A percentile compares a stretch with the other conserved stretches of the same genome.
phyloP scores from a whole-genome alignment of 2,797 vertebrate species.

The Sebastes taczanowskii region DNA sequence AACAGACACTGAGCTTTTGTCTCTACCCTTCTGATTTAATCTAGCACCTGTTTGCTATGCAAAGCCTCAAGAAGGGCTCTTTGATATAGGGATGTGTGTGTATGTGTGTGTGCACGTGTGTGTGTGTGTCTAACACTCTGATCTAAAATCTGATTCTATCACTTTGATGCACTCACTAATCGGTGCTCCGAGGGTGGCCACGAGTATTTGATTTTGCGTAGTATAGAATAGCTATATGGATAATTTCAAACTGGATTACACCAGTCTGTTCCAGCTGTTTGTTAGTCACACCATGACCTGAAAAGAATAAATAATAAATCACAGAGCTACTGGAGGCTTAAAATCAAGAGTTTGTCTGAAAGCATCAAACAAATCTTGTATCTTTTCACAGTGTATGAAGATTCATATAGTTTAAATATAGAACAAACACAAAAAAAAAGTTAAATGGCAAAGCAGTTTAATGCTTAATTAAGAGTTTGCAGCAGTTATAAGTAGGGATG shows the following conservation, averaged over 20 bases:
- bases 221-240: conserved; percentile 19
- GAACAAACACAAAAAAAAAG: background rate
- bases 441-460: background rate
- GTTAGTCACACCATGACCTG: conserved; percentile 26
- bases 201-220: conserved; percentile 33
- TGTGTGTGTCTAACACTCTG: conserved; percentile 29
- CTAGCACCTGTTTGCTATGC: conserved; percentile 79
- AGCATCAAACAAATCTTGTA: background rate
- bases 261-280: conserved; percentile 31
- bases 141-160: conserved; percentile 59
- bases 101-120: background rate
- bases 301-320: conserved; percentile 39
- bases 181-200: conserved; percentile 47
- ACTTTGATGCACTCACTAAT: conserved; percentile 51
- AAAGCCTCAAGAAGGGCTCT: conserved; percentile 75
- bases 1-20: conserved; percentile 77
- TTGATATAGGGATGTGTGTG: conserved; percentile 64
- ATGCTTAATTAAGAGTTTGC: background rate
- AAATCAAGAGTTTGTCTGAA: background rate
- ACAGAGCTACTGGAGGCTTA: background rate
- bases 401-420: background rate
- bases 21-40: conserved; percentile 70
- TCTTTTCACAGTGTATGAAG: background rate
- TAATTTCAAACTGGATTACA: conserved; percentile 18
- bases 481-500: background rate